phyloP scores from a whole-genome alignment of 2,113 vertebrate genomes.

The Lates calcarifer region DNA sequence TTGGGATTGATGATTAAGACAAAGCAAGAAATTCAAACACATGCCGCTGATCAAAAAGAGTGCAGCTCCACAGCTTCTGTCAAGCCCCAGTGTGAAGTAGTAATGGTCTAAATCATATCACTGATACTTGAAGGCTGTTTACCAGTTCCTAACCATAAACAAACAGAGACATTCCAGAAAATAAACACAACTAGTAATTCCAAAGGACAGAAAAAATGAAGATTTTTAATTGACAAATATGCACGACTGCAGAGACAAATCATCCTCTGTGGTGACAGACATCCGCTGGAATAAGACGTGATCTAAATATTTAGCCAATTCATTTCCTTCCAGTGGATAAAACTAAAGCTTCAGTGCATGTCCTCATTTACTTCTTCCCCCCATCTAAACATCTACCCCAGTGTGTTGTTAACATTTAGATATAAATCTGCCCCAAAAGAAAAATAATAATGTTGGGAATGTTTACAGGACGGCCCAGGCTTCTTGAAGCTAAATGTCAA shows the following conservation, averaged over 20 bases:
- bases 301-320: constrained; percentile 84
- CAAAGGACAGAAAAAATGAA: constrained; percentile 30
- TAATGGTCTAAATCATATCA: constrained; percentile 50
- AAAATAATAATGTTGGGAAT: constrained; percentile 80
- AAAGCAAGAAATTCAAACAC: neutral
- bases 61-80: neutral
- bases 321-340: constrained; percentile 76
- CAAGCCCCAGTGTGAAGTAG: constrained; percentile 15
- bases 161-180: constrained; percentile 70
- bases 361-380: constrained; percentile 47
- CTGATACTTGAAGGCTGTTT: constrained; percentile 62
- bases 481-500: constrained; percentile 73
- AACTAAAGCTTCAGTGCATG: constrained; percentile 54
- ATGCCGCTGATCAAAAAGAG: neutral
- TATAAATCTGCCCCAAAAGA: constrained; percentile 77
- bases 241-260: constrained; percentile 51
- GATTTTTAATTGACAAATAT: constrained; percentile 56
- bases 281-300: constrained; percentile 71
- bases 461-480: constrained; percentile 73
- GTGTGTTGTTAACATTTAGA: constrained; percentile 80
- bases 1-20: no score
- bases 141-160: constrained; percentile 59
- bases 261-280: constrained; percentile 65
- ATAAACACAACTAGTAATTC: constrained; percentile 66
- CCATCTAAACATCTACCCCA: constrained; percentile 82